Evolutionary conservation across 1,140 invertebrate species (phyloP).

Genomic region (Drosophila jambulina): DNA sequence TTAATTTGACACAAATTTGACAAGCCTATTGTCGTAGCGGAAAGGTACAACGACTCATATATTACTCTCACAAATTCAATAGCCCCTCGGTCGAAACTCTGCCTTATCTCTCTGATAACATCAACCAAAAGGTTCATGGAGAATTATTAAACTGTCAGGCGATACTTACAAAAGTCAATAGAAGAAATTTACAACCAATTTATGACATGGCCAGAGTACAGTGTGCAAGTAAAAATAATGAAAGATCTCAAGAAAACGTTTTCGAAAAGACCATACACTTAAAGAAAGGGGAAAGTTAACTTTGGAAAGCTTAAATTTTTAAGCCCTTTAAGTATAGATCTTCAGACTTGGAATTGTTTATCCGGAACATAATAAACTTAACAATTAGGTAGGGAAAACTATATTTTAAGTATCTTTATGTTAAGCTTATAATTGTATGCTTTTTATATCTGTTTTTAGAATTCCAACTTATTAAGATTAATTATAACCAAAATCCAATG

Average conservation of each 20-base stretch:
- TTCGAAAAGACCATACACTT: background rate
- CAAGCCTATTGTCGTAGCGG: slow-evolving; percentile 16
- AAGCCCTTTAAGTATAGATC: no score
- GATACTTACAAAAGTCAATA: slow-evolving; percentile 17
- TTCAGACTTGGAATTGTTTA: no score
- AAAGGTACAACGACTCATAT: slow-evolving; percentile 13
- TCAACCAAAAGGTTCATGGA: slow-evolving; percentile 1
- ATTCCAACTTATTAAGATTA: background rate
- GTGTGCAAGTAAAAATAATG: slow-evolving; percentile 2
- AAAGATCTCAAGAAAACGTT: background rate
- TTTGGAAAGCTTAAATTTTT: background rate
- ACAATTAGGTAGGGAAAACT: background rate
- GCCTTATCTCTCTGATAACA: slow-evolving; percentile 8
- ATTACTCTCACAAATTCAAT: slow-evolving; percentile 19
- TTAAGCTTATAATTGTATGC: background rate
- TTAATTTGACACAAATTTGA: slow-evolving; percentile 23
- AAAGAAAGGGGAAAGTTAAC: background rate
- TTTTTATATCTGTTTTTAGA: background rate
- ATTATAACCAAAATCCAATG: background rate
- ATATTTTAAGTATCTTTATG: background rate
- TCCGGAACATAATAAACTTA: no score
- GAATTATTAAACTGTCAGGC: slow-evolving; percentile 18
- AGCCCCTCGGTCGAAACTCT: background rate
- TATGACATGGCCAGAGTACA: slow-evolving; percentile 5
- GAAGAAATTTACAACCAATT: slow-evolving; percentile 11